These are phyloP conservation scores for Gyrodactylus salaris DNA, from an alignment of 1,140 invertebrate genomes.

Conservation along the genomic window DNA sequence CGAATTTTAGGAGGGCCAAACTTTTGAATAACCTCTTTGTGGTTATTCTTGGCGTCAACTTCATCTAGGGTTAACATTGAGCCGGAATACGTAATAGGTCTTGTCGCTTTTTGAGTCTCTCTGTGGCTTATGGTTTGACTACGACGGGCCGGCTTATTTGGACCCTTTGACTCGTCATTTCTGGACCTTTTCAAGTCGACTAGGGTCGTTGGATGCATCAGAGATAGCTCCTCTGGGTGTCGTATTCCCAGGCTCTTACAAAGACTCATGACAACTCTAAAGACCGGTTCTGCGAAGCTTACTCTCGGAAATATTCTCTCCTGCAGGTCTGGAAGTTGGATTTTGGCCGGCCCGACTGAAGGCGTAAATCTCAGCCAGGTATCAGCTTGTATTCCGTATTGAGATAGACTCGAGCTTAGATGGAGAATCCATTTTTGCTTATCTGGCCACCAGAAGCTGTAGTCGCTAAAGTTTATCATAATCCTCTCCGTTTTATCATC, in stretches of 20 bases:
- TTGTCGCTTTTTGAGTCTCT: not conserved
- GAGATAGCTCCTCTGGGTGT: slow-evolving; percentile 75
- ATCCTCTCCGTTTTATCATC: not conserved
- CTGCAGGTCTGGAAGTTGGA: slow-evolving; percentile 66
- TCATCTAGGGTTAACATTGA: not conserved
- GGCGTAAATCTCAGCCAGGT: slow-evolving; percentile 75
- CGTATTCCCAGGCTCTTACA: slow-evolving; percentile 72
- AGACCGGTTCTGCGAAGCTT: slow-evolving; percentile 79
- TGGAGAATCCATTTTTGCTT: slow-evolving; percentile 65
- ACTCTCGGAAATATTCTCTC: slow-evolving; percentile 50
- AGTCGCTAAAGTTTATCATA: slow-evolving; percentile 28
- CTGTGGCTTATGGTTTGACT: not conserved
- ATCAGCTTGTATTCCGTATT: slow-evolving; percentile 80
- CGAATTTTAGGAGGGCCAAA: not conserved
- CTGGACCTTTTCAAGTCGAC: not conserved
- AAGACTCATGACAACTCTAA: slow-evolving; percentile 58
- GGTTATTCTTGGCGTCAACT: not conserved
- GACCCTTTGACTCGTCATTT: slow-evolving; percentile 10
- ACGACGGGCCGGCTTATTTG: not conserved
- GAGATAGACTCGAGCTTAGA: slow-evolving; percentile 70
- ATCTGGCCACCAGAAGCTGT: slow-evolving; percentile 90
- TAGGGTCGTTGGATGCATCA: slow-evolving; percentile 25
- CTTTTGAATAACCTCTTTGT: not conserved
- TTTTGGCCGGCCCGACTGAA: slow-evolving; percentile 69
- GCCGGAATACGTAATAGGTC: not conserved